A percentile compares a stretch with the other conserved stretches of the same genome.
phyloP scores from a whole-genome alignment of 2,888 invertebrate genomes.

The Galerucella nymphaeae region DNA sequence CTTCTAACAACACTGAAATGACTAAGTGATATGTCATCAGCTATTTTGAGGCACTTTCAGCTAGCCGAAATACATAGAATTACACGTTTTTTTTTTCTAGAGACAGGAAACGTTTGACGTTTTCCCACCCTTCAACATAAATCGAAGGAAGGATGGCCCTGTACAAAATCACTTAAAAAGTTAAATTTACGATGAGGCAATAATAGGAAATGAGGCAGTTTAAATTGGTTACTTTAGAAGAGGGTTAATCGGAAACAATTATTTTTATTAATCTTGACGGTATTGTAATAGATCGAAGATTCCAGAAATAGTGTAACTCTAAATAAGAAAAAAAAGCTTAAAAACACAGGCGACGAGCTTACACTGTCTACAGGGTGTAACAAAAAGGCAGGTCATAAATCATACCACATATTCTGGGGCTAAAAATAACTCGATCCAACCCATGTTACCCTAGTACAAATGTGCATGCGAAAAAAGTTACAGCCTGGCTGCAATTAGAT shows the following conservation, averaged over 20 bases:
- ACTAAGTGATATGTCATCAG: conserved; percentile 9
- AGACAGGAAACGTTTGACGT: conserved; percentile 18
- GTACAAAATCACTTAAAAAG: neutral
- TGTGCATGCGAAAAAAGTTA: no score
- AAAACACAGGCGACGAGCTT: no score
- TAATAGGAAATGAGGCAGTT: neutral
- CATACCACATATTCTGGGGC: no score
- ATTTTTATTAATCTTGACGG: neutral
- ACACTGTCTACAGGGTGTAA: no score
- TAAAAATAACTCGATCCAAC: no score
- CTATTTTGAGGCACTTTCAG: conserved; percentile 6
- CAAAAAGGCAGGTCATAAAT: no score
- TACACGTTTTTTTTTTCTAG: conserved; percentile 8
- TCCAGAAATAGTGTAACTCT: no score
- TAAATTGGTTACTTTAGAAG: neutral
- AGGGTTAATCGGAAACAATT: neutral
- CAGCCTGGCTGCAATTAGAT: no score
- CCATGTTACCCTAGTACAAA: no score
- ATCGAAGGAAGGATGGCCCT: neutral
- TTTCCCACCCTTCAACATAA: conserved; percentile 28
- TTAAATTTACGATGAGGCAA: neutral
- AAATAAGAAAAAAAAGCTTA: no score
- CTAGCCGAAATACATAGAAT: conserved; percentile 6
- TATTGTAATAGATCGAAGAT: no score
- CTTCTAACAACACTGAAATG: neutral